Base-by-base conservation (phyloP, 2,888 invertebrate species). In the Orthosia gothica region DNA sequence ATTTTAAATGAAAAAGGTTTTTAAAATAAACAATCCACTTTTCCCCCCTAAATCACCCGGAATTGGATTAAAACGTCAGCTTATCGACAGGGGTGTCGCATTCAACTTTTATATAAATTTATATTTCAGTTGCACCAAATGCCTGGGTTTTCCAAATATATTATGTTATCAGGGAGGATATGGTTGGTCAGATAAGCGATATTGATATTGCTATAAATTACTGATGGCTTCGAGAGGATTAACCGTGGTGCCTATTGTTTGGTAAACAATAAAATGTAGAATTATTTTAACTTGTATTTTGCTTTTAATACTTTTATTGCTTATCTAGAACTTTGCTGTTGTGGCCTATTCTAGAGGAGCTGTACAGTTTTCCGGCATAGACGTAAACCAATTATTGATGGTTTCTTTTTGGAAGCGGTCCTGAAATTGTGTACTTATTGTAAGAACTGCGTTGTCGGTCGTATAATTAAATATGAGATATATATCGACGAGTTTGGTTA, bases 201-300 rank as follows among this genome's bases (percentile, higher is more conserved):
- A 87, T 87, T 85, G 79, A 82, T 82, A 75, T 75, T 68, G 80
- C 74, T 66, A 79, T 87, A 79, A 87, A 82, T 85, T 72, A 47
- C 13, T 70, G 23, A 67, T 58, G 59, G 47, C 52, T 70, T 67
- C 74, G 76, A 76, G 74, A 79, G 69, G 49, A 40, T 73, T 26
- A 71, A 78, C 47, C 63, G 70, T 23, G 12, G 23, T 2, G 54
- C 57, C 79, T 85, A 74, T 82, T 79, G 61, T 76, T 73, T 26
- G 49, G 49, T 68, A 63, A 61, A 75, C 70, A 63, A 70, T 82
- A 78, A 72, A 57, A 65, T 70, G 1, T 50, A 9, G 7, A 49
- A 64, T 74, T 58, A 45, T 70, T 67, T 57, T 13, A 32, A 32
- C n/a, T 52, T 40, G 13, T 16, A 23, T 32, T 63, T 13, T 59